Conservation (phyloP, 2,888 invertebrate species). For the Cosmia pyralina region DNA sequence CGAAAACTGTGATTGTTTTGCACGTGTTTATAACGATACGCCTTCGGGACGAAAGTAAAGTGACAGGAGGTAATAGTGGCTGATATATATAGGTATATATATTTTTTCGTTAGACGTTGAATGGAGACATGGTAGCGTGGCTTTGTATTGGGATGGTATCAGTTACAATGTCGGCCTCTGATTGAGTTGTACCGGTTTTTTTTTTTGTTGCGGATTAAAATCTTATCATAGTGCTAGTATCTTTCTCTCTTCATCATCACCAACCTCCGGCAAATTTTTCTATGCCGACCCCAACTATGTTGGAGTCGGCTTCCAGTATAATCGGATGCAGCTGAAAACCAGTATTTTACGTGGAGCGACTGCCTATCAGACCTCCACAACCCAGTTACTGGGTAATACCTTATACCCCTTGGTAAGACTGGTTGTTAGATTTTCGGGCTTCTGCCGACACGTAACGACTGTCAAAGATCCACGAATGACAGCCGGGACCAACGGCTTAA, state of each 20-base stretch:
- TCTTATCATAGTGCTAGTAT: not conserved
- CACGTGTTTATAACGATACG: slow-evolving; percentile 83
- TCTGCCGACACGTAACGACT: too few relatives aligned
- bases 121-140: slow-evolving; percentile 58
- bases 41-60: slow-evolving; percentile 71
- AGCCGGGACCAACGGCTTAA: too few relatives aligned
- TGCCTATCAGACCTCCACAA: too few relatives aligned
- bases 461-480: too few relatives aligned
- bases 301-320: too few relatives aligned
- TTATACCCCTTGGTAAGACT: too few relatives aligned
- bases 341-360: too few relatives aligned
- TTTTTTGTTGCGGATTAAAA: not conserved
- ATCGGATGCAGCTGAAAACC: too few relatives aligned
- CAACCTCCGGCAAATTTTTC: too few relatives aligned
- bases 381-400: too few relatives aligned
- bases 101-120: slow-evolving; percentile 70
- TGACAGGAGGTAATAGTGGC: slow-evolving; percentile 63
- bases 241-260: not conserved
- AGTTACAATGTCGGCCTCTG: slow-evolving; percentile 38
- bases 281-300: too few relatives aligned
- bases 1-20: slow-evolving; percentile 85
- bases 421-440: too few relatives aligned
- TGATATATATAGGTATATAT: slow-evolving; percentile 18
- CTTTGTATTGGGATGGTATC: slow-evolving; percentile 38
- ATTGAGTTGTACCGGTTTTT: slow-evolving; percentile 50